These are phyloP conservation scores for Spisula subtruncata DNA, from an alignment of 2,888 invertebrate species.

Conservation along the genomic window DNA sequence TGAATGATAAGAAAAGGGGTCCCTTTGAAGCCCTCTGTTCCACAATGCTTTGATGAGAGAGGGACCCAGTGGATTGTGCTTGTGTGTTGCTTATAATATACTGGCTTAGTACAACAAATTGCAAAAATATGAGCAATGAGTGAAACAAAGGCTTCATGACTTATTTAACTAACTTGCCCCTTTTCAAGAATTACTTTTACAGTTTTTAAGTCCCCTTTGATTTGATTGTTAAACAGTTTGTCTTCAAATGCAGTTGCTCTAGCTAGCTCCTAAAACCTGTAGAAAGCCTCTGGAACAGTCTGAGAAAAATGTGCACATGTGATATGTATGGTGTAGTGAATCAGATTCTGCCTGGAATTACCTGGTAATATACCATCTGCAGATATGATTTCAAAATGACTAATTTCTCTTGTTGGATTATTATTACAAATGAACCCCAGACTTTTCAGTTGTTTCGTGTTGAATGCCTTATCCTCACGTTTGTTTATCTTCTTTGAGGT, in stretches of 20 bases:
- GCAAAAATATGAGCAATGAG: too few relatives aligned
- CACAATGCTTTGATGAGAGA: not conserved
- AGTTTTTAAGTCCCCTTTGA: not conserved
- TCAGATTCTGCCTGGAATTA: not conserved
- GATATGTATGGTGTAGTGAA: too few relatives aligned
- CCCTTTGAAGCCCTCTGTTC: not conserved
- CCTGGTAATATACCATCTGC: not conserved
- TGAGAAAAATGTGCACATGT: too few relatives aligned
- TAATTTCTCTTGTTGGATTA: conserved; percentile 1
- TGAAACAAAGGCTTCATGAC: not conserved
- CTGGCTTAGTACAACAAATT: too few relatives aligned
- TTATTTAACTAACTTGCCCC: not conserved
- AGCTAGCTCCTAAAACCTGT: not conserved
- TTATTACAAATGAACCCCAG: not conserved
- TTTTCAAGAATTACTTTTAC: not conserved
- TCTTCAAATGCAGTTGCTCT: not conserved
- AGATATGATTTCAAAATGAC: not conserved
- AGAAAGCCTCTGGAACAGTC: not conserved
- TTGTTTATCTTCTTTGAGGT: conserved; percentile 10
- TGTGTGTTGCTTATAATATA: not conserved
- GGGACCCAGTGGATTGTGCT: not conserved
- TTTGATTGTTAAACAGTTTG: not conserved
- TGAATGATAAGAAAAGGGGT: conserved; percentile 9
- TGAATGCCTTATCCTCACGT: not conserved
- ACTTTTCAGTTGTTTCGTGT: not conserved